Evolutionary conservation across 2,888 invertebrate genomes (phyloP), one percentile per base, ranked within the genome.

Genomic region (Synergus umbraculus): DNA sequence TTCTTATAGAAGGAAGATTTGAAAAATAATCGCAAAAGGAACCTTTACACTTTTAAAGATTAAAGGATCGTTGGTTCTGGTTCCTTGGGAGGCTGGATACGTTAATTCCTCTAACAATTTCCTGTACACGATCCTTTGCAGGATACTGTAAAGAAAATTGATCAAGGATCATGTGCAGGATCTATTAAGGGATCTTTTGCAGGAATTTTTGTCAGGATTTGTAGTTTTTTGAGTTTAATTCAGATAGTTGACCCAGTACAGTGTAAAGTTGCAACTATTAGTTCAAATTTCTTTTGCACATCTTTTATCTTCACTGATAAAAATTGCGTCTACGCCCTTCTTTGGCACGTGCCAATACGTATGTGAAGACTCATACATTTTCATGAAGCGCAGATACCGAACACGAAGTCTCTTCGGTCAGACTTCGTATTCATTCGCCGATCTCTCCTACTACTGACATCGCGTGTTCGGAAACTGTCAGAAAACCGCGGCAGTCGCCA

Each of bases 401-500:
- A 41, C 22, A 44, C 22, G 77, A 37, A 69, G 69, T 29, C 60
- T 78, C 78, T 63, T 73, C 78, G 78, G 69, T 29, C 44, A 60
- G 58, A 67, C 78, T 78, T 67, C 58, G 77, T 77, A 77, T 77
- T 67, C 78, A 67, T 58, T 78, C 78, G 63, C 44, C 64, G 77
- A 77, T 63, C 77, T 77, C 77, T 69, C 60, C 67, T 69, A 18
- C 67, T 67, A 63, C 60, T 60, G 58, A 63, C 69, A 60, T 58
- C 65, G 77, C 58, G 60, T 63, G 78, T 78, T 77, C 77, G 64
- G 77, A 77, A 77, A 65, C 85, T 83, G 83, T 84, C 87, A 86
- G 87, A 87, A 83, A 82, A 83, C 78, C 77, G 79, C 76, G 82
- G 82, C 80, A 82, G 85, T 84, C 82, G 73, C 63, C 76, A 80